Evolutionary conservation across 2,113 vertebrate species (phyloP), one percentile per base, ranked within the genome.

Genomic region (Hirundichthys speculiger): DNA sequence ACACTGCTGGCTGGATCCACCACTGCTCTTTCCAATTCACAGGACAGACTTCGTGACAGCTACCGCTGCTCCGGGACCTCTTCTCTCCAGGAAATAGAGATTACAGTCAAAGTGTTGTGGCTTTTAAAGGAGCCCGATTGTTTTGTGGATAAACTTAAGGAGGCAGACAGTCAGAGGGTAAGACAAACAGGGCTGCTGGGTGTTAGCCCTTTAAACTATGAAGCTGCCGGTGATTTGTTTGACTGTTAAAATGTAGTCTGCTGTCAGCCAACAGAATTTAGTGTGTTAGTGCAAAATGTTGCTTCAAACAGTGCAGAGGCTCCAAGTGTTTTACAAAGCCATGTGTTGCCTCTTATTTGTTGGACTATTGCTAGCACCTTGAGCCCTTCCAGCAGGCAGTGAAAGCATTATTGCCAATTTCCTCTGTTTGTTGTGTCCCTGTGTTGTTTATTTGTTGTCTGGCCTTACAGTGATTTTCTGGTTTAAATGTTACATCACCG

Each of bases 401-500:
- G 42, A 49, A 59, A 54, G 10, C 46, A 30, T 54, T 42, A 34
- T 27, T 1, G 27, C 18, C 41, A 15, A 24, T 25, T n/a, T 22
- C 34, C 13, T 55, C 58, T 73, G 14, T 19, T 53, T 7, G 14
- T 25, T 21, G 11, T 43, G 51, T 63, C 64, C 64, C 66, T n/a
- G 2, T 54, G 75, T 42, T 68, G 18, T 68, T 55, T 10, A 58
- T 56, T 45, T 64, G 24, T 55, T 24, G 65, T 53, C 46, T 51
- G 3, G 24, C 47, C 30, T 64, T 47, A 43, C 34, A 11, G n/a
- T 9, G 2, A 18, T n/a, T 9, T 45, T 45, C 18, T 45, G 11
- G n/a, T n/a, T 45, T 56, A n/a, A 77, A 48, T 30, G 59, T 88
- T 82, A 73, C 73, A 79, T 86, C 88, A 83, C 13, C 14, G 2